phyloP scores from a whole-genome alignment of 2,888 invertebrate species.

The Hesperia comma region DNA sequence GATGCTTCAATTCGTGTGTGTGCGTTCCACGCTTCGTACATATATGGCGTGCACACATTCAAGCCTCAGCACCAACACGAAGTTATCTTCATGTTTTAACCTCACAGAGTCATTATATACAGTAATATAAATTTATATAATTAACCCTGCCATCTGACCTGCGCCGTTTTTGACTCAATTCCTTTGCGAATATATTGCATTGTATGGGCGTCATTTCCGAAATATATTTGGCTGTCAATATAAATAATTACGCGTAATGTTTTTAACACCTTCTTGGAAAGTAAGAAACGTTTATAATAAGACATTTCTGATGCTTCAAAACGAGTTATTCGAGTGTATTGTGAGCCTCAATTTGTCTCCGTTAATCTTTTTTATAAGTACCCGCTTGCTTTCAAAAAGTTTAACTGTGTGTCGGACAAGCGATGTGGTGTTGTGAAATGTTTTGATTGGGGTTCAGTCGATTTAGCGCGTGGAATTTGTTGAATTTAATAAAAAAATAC shows the following conservation, averaged over 20 bases:
- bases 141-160: neutral
- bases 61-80: no score
- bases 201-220: conserved; percentile 14
- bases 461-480: no score
- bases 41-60: no score
- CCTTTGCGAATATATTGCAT: neutral
- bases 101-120: no score
- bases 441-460: no score
- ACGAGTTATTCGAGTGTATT: conserved; percentile 1
- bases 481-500: no score
- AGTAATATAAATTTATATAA: no score
- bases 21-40: no score
- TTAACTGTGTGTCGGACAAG: neutral
- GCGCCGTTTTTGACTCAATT: neutral
- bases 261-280: conserved; percentile 27
- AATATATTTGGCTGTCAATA: conserved; percentile 24
- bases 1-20: no score
- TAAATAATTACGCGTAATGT: conserved; percentile 28
- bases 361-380: conserved; percentile 11
- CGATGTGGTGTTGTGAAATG: no score
- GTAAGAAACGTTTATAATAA: conserved; percentile 15
- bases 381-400: conserved; percentile 3
- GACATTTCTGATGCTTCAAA: conserved; percentile 4
- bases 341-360: conserved; percentile 9
- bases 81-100: no score